Base-by-base conservation (phyloP, 1,140 invertebrate species). In the Palaemon carinicauda region DNA sequence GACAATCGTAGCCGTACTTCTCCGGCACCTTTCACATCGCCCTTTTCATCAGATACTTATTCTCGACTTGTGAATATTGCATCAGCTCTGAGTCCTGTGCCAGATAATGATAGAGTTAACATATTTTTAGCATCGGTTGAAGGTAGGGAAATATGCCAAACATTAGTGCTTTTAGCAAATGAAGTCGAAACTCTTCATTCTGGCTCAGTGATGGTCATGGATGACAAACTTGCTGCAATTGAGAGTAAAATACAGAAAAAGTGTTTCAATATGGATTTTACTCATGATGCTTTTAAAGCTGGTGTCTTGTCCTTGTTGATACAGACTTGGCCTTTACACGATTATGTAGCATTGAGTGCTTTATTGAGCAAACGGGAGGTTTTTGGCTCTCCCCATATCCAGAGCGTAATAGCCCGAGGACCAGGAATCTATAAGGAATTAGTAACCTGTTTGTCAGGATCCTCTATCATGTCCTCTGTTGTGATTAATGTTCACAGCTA, bases 11-110 rank as follows among this genome's bases (percentile, higher is more conserved):
- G 52, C 21, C 31, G 82, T 21, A 53, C 65, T 3, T 74, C 77
- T 24, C 89, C 89, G 17, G 83, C 74, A 27, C 80, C 89, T 5
- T 89, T 89, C 56, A 71, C 80, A 31, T 79, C 78, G 1, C 17
- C 33, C 4, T 24, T 19, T 1, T 19, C 60, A 19, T 71, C 82
- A n/a, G 79, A 54, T 69, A 80, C 74, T 21, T 80, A 87, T 14
- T 56, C 60, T 41, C 73, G 50, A 41, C 53, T 87, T 14, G 17
- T 82, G 31, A 52, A 80, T 50, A 27, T 89, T n/a, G n/a, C 65
- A 31, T 52, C 56, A 24, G 41, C 21, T 7, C 41, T 86, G 7
- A 33, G 50, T 80, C 77, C 77, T 54, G 54, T 65, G 33, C 24
- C 77, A 33, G 60, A 79, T 29, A 86, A 78, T 73, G 24, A 86